Evolutionary conservation across 1,140 invertebrate genomes (phyloP), one percentile per base, ranked within the genome.

Genomic region (Eurosta solidaginis): DNA sequence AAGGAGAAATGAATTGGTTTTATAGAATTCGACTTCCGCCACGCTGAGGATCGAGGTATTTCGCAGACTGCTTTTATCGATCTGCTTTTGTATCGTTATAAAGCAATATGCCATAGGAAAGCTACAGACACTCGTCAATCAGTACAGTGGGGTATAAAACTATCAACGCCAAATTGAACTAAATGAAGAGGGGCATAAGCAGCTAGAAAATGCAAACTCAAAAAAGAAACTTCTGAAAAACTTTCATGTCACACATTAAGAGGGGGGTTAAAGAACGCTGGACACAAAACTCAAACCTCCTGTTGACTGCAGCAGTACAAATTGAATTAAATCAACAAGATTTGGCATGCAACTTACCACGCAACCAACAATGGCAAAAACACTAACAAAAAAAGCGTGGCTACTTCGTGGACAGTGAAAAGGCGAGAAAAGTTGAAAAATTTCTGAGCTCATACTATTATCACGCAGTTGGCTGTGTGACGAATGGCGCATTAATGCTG

Each of bases 261-360:
- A 68, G n/a, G 17, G 40, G n/a, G 40, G 33, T 40, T 68, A 68
- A 59, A 59, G 59, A 68, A 36, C 59, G 5, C 59, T n/a, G n/a
- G n/a, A n/a, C n/a, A n/a, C n/a, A n/a, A 40, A 59, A 59, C 17
- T 12, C 27, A 59, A 6, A 59, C 17, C 20, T 29, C 59, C 40
- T 40, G 59, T 68, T 68, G 59, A 68, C 59, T n/a, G 59, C 33
- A 9, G 59, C 59, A 68, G 40, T 36, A 40, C 59, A 68, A 68
- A 68, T 68, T 68, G 59, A 68, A 68, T 68, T 68, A 68, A 68
- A 68, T 40, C 59, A 68, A 36, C 33, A 68, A 68, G 59, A 68
- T 68, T 29, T 20, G 59, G 33, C 59, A 68, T 10, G 59, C 59
- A 40, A 40, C 59, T 40, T 59, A 27, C 52, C 5, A 25, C 22